Percentiles rank a stretch among this genome's conserved stretches.
These are phyloP conservation scores for Eupithecia insigniata DNA, from an alignment of 2,888 invertebrate genomes.

Conservation along the genomic window DNA sequence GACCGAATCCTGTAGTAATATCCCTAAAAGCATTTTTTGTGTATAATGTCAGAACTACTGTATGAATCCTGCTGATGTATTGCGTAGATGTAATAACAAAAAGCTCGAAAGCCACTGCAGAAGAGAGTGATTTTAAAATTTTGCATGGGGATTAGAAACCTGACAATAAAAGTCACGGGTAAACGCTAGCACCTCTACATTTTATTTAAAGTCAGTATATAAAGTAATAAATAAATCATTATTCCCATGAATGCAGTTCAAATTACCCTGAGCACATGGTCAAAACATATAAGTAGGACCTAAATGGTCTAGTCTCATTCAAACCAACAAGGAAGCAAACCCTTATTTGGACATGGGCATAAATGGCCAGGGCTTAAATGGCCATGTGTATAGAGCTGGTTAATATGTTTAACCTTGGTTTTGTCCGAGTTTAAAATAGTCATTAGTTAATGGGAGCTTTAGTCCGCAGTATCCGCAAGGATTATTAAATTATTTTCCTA, in stretches of 20 bases:
- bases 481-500: background rate
- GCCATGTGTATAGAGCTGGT: conserved; percentile 10
- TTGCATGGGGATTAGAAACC: background rate
- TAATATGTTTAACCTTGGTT: conserved; percentile 22
- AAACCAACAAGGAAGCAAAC: conserved; percentile 27
- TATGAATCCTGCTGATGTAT: background rate
- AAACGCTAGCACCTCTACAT: background rate
- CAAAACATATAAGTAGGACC: conserved; percentile 18
- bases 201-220: background rate
- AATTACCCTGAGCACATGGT: conserved; percentile 31
- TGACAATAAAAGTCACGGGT: background rate
- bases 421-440: conserved; percentile 2
- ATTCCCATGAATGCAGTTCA: conserved; percentile 27
- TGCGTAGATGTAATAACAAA: background rate
- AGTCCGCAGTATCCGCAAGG: background rate
- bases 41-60: background rate
- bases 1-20: background rate
- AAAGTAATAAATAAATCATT: conserved; percentile 5
- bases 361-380: conserved; percentile 16
- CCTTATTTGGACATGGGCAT: conserved; percentile 20
- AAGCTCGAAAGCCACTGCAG: too few species aligned
- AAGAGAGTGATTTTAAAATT: background rate
- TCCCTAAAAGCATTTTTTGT: background rate
- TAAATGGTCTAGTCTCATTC: conserved; percentile 16
- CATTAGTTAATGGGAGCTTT: background rate